phyloP scores from a whole-genome alignment of 2,113 vertebrate genomes.

The Dasyprocta punctata region DNA sequence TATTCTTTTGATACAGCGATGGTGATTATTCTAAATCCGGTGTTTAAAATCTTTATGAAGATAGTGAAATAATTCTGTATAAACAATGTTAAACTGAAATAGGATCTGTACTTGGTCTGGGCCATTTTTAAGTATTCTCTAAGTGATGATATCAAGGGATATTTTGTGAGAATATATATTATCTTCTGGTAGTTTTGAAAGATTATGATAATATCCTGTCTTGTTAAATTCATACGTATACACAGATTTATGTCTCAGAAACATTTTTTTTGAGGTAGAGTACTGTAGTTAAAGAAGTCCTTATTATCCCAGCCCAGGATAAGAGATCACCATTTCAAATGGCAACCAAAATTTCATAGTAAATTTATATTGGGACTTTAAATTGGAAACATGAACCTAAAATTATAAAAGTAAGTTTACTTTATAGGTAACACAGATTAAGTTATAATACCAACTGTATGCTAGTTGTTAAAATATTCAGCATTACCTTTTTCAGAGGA shows the following conservation, averaged over 20 bases:
- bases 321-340: constrained; percentile 46
- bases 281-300: neutral
- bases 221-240: constrained; percentile 41
- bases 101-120: constrained; percentile 49
- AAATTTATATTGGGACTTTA: constrained; percentile 51
- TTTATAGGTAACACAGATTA: constrained; percentile 48
- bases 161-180: constrained; percentile 48
- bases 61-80: constrained; percentile 53
- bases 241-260: constrained; percentile 32
- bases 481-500: neutral
- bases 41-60: constrained; percentile 57
- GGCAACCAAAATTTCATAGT: constrained; percentile 20
- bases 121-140: constrained; percentile 11
- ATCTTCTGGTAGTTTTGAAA: constrained; percentile 46
- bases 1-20: constrained; percentile 5
- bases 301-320: neutral
- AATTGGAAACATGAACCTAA: constrained; percentile 43
- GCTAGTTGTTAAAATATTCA: constrained; percentile 39
- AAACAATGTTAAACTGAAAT: constrained; percentile 54
- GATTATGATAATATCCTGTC: constrained; percentile 9
- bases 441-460: constrained; percentile 37
- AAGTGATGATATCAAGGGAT: constrained; percentile 21
- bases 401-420: constrained; percentile 55
- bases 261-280: constrained; percentile 42
- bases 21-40: constrained; percentile 50